These are phyloP conservation scores for Microdon myrmicae DNA, from an alignment of 2,888 invertebrate genomes.

Conservation along the genomic window DNA sequence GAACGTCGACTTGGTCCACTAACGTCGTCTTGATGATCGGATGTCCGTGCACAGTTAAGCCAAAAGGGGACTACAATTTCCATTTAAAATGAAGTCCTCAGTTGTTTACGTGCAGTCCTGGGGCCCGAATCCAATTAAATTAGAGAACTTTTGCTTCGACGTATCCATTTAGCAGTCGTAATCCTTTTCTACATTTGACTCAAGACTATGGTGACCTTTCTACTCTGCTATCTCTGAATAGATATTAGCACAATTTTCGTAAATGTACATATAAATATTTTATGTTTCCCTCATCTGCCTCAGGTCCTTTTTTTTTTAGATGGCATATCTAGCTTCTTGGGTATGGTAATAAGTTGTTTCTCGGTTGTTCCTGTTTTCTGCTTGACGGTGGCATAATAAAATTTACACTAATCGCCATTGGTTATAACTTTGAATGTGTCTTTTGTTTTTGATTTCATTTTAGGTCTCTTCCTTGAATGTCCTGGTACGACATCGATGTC, in stretches of 20 bases:
- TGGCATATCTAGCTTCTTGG: background rate
- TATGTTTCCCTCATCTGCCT: slow-evolving; percentile 19
- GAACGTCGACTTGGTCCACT: too few species aligned
- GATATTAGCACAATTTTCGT: slow-evolving; percentile 29
- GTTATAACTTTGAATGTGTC: background rate
- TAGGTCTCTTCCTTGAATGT: slow-evolving; percentile 87
- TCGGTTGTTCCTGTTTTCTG: slow-evolving; percentile 1
- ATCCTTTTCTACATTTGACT: too few species aligned
- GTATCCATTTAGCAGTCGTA: slow-evolving; percentile 23
- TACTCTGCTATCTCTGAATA: too few species aligned
- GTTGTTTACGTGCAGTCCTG: slow-evolving; percentile 19
- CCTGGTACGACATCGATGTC: slow-evolving; percentile 82
- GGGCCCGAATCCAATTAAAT: slow-evolving; percentile 36
- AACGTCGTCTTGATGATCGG: slow-evolving; percentile 1
- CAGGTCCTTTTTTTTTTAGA: slow-evolving; percentile 3
- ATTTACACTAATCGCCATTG: too few species aligned
- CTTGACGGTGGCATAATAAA: background rate
- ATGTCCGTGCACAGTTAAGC: too few species aligned
- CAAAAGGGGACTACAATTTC: slow-evolving; percentile 11
- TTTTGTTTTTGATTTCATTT: slow-evolving; percentile 54
- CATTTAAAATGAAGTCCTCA: slow-evolving; percentile 30
- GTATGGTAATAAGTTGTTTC: background rate
- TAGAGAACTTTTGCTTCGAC: slow-evolving; percentile 19
- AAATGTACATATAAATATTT: slow-evolving; percentile 36
- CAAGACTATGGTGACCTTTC: too few species aligned